A percentile compares a stretch with the other conserved stretches of the same genome.
Evolutionary conservation across 2,113 vertebrate genomes (phyloP).

Genomic region (Ammospiza nelsoni): DNA sequence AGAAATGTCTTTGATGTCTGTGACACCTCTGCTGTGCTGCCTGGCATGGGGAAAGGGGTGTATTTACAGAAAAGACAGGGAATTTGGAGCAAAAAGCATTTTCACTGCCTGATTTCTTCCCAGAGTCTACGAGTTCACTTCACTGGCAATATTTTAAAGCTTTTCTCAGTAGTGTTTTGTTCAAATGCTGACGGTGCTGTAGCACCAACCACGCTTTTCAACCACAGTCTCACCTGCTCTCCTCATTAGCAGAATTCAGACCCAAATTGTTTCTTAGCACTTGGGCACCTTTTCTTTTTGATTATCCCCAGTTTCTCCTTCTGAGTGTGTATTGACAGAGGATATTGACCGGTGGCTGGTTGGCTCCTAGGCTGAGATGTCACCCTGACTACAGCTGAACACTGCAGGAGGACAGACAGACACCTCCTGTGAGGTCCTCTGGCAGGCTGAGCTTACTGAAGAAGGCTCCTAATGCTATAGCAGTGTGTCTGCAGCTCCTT

Average conservation of each 20-base stretch:
- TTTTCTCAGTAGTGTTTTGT: not conserved
- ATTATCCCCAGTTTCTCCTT: not conserved
- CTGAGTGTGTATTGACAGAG: not conserved
- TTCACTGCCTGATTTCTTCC: not conserved
- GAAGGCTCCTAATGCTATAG: not conserved
- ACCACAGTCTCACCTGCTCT: not conserved
- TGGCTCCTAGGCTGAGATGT: not conserved
- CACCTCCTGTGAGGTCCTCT: not conserved
- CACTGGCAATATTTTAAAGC: constrained; percentile 17
- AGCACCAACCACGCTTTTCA: not conserved
- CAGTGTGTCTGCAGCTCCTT: not conserved
- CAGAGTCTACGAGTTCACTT: not conserved
- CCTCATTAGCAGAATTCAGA: not conserved
- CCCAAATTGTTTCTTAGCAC: not conserved
- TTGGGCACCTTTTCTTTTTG: not conserved
- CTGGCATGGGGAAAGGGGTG: not conserved
- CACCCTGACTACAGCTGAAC: not conserved
- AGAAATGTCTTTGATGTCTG: constrained; percentile 10
- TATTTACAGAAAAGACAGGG: not conserved
- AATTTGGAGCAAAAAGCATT: not conserved
- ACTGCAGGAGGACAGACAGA: not conserved
- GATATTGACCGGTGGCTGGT: not conserved
- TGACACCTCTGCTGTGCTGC: constrained; percentile 1
- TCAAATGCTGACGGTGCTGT: rapidly evolving
- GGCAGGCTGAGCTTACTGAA: not conserved